Base-by-base conservation (phyloP, 2,888 invertebrate species). In the Smittia sp. region DNA sequence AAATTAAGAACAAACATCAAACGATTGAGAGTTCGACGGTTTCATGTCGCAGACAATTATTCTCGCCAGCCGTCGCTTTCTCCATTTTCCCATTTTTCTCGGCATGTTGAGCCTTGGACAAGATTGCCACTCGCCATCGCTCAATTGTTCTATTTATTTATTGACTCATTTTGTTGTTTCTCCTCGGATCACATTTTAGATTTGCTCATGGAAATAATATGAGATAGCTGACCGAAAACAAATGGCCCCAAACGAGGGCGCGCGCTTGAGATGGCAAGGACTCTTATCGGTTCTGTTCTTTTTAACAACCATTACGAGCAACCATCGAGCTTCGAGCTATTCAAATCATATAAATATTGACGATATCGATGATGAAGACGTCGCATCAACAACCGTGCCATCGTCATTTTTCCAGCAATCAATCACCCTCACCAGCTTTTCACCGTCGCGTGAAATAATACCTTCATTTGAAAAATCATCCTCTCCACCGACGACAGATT, bases 161-260 rank as follows among this genome's bases (percentile, higher is more conserved):
- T 46, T 46, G 46, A 46, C 46, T 46, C 11, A n/a, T 2, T 46
- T 46, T 67, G 22, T 41, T 67, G 15, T 39, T 69, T 41, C 54
- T 22, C 24, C 46, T 38, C 2, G 46, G 46, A 46, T 46, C 46
- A 46, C 2, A 46, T 46, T 46, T 2, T 69, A 69, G 69, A 52
- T 52, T 54, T 25, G 46, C 20, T 24, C n/a, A 69, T 25, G 52
- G 41, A 69, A 69, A 69, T 69, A 69, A 54, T 69, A 69, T 69
- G 69, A 69, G 69, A 69, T 69, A 69, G 69, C 69, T 54, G 20
- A 27, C 25, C 18, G 11, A 15, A 52, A 69, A 52, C 69, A 69
- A 69, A 69, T 69, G 69, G 69, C 69, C 69, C 69, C n/a, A 13
- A 69, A 69, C 46, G 69, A 22, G 69, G 69, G 52, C 32, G 25